Evolutionary conservation across 2,113 vertebrate species (phyloP), one percentile per base, ranked within the genome.

Genomic region (Phasianus colchicus): DNA sequence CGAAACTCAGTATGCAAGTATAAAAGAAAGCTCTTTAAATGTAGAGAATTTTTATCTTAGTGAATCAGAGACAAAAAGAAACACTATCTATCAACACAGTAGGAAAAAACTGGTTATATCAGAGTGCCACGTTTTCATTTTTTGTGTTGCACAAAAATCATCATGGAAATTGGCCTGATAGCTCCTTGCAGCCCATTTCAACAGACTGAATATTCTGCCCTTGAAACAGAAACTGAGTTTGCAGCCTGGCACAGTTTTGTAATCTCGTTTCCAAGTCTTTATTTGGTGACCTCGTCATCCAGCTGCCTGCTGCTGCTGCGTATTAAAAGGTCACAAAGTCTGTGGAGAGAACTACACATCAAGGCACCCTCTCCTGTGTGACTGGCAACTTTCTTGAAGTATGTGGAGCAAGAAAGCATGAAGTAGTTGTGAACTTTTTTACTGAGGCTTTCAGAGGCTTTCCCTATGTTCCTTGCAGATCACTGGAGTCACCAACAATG

Each of bases 11-110:
- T 5, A 58, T 2, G 30, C 5, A 55, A 69, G 48, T 30, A 52
- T 1, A 58, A 67, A 70, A 77, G 19, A 42, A 52, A 47, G 10
- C 32, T 61, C 54, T 86, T 42, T 20, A 66, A 84, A 71, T 4
- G 16, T 13, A 65, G 43, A n/a, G 92, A 70, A 42, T 52, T 14
- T 0, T 1, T 13, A 4, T 25, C 29, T 25, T 36, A 13, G 9
- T 15, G 76, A 90, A 55, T 10, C 19, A 9, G 13, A 74, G 29
- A 34, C 8, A 74, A 27, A 66, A 63, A 43, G 9, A 77, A 85
- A 54, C 4, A n/a, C 6, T 54, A 71, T 24, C 40, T 3, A 57
- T 66, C 30, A 77, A 40, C 0, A 0, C 8, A 21, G 52, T 52
- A 84, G 36, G 13, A 21, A 87, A 57, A 64, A 38, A 29, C 10